phyloP scores from a whole-genome alignment of 2,113 vertebrate species.

The Aptenodytes patagonicus region DNA sequence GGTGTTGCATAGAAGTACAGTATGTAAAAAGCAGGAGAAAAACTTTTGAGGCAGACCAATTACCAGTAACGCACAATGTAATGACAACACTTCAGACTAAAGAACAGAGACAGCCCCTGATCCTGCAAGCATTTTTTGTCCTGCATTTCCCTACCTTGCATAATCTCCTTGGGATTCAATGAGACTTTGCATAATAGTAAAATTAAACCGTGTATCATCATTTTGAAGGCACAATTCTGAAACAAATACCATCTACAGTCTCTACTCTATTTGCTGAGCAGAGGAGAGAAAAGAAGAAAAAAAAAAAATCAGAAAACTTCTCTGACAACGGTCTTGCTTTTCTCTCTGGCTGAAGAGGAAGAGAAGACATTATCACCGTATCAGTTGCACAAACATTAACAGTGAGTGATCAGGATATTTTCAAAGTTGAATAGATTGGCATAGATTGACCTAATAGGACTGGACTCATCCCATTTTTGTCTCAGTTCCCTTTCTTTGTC shows the following conservation, averaged over 20 bases:
- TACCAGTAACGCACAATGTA: neutral
- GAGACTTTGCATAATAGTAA: neutral
- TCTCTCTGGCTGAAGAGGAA: neutral
- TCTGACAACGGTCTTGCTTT: neutral
- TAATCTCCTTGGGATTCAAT: neutral
- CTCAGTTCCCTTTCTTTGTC: neutral
- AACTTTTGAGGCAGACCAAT: neutral
- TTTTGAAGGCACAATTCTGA: neutral
- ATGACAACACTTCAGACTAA: neutral
- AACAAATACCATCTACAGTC: neutral
- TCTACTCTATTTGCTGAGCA: neutral
- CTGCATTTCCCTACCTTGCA: neutral
- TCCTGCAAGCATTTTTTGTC: neutral
- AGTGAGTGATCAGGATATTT: neutral
- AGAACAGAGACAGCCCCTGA: neutral
- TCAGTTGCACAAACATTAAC: neutral
- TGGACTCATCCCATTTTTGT: neutral
- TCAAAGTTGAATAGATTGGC: neutral
- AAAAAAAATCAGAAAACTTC: neutral
- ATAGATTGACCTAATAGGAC: neutral
- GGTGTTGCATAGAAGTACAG: neutral
- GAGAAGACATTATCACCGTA: neutral
- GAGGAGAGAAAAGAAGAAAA: neutral
- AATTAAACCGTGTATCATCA: neutral
- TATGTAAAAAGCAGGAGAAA: neutral